Percentiles rank a stretch among this genome's conserved stretches.
These are phyloP conservation scores for Zoanthus sociatus DNA, from an alignment of 92 coral and sea anemone species.

Conservation along the genomic window DNA sequence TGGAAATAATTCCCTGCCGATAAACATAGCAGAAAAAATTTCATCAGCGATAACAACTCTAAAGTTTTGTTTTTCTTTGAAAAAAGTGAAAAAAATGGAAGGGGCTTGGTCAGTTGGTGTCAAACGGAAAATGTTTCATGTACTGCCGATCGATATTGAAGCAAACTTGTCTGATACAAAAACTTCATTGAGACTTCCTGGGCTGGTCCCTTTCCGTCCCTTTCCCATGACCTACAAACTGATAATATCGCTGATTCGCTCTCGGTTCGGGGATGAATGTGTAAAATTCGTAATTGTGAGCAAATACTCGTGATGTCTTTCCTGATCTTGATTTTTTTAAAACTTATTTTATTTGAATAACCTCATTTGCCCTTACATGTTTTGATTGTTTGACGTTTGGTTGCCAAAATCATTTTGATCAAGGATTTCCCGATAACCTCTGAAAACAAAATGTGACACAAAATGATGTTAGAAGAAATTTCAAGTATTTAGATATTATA, in stretches of 20 bases:
- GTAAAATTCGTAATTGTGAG: background rate
- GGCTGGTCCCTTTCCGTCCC: background rate
- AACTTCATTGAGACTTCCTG: background rate
- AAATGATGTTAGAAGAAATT: background rate
- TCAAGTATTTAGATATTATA: background rate
- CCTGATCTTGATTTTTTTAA: background rate
- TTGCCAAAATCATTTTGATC: slow-evolving; percentile 27
- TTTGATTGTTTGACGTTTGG: background rate
- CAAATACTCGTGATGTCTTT: background rate
- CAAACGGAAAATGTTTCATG: background rate
- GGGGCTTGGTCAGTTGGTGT: background rate
- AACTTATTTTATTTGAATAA: background rate
- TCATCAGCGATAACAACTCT: background rate
- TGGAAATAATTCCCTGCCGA: background rate
- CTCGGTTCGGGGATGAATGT: background rate
- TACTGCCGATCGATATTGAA: background rate
- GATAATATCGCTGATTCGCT: background rate
- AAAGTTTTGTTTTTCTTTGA: background rate
- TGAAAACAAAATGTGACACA: background rate
- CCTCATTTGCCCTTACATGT: background rate
- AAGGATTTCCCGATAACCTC: background rate
- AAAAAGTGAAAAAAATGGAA: background rate
- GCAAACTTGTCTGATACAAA: too few species aligned
- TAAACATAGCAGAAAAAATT: background rate
- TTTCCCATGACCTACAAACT: background rate